Evolutionary conservation across 2,888 invertebrate genomes (phyloP).

Genomic region (Craniophora ligustri): DNA sequence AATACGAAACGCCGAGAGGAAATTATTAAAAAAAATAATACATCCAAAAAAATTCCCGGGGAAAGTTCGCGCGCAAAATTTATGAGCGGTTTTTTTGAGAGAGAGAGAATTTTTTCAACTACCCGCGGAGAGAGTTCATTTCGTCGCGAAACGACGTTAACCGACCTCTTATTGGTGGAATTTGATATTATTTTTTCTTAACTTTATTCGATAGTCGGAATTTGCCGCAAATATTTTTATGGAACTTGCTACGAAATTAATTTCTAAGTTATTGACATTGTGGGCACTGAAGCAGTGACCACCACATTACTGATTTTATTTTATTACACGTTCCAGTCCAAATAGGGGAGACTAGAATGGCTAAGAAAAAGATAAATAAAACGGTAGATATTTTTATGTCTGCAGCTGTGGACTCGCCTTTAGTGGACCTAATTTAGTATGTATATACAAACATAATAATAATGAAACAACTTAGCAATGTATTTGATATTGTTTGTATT

Average conservation of each 20-base stretch:
- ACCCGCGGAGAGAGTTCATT: conserved; percentile 50
- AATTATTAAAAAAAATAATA: conserved; percentile 60
- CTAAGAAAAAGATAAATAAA: no score
- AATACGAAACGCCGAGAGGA: conserved; percentile 57
- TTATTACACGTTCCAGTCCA: no score
- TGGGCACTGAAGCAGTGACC: no score
- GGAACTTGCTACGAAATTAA: conserved; percentile 28
- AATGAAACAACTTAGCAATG: no score
- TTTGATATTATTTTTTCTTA: conserved; percentile 48
- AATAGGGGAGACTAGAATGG: no score
- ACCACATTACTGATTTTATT: no score
- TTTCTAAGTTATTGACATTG: conserved; percentile 10
- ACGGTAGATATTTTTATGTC: no score
- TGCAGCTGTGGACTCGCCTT: no score
- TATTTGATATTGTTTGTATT: no score
- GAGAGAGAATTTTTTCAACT: conserved; percentile 30
- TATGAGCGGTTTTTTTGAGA: conserved; percentile 37
- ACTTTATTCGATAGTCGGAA: conserved; percentile 30
- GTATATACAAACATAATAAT: no score
- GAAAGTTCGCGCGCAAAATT: conserved; percentile 38
- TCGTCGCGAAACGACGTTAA: conserved; percentile 42
- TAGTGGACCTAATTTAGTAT: no score
- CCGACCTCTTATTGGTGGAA: conserved; percentile 48
- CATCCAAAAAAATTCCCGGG: conserved; percentile 35
- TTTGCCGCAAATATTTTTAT: conserved; percentile 29